Base-by-base conservation (phyloP, 2,888 invertebrate species). In the Drosophila colorata region DNA sequence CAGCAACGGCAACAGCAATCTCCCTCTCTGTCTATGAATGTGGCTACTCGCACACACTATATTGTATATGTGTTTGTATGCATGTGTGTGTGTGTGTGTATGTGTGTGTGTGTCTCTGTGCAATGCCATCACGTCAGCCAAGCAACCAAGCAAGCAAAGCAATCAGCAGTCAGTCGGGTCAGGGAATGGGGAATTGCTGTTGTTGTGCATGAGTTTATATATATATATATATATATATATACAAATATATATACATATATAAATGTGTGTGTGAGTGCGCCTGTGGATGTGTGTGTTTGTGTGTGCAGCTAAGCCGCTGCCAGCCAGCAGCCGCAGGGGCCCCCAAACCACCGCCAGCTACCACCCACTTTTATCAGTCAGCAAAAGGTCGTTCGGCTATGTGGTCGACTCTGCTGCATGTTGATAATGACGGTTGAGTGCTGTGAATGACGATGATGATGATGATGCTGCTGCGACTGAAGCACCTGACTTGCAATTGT, bases 351-450 rank as follows among this genome's bases (percentile, higher is more conserved):
- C 33, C 59, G 57, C 67, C 76, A 59, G 51, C 61, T 56, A 63
- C 81, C 85, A 76, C 88, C 88, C 88, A 88, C 71, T 82, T 83
- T 86, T 86, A 86, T 88, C 86, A 83, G 88, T 86, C 83, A 83
- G 80, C 79, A 78, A 87, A 87, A 83, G 82, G 88, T 86, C 88
- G 83, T 88, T 86, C 80, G 69, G 77, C 86, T 76, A 79, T 78
- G 66, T 63, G 69, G 82, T 69, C 46, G 83, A 49, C 61, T 68
- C 65, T 73, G 75, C 46, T 16, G 25, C n/a, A n/a, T n/a, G n/a
- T n/a, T 37, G 43, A 67, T 57, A 14, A 64, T 53, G 41, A 65
- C 16, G 8, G 35, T 40, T 14, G 23, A 9, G 31, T 25, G 37
- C 25, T 25, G 56, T 37, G 23, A 28, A 65, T 53, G 18, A 48